These are phyloP conservation scores for Polyommatus icarus DNA, from an alignment of 2,888 invertebrate genomes.

Conservation along the genomic window DNA sequence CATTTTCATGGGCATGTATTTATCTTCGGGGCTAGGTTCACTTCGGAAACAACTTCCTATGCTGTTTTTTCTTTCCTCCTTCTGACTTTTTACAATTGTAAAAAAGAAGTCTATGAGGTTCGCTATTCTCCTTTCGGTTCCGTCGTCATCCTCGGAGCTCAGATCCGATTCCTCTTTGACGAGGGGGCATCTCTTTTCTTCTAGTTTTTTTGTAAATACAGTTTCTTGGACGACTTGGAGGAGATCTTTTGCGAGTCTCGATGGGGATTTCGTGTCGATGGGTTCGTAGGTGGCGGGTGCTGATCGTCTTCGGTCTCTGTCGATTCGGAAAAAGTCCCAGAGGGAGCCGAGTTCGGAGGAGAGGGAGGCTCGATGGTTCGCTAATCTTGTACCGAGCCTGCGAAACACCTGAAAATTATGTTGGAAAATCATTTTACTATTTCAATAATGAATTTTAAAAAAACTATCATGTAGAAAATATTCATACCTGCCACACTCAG, in stretches of 20 bases:
- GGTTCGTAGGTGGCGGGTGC: slow-evolving; percentile 61
- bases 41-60: slow-evolving; percentile 70
- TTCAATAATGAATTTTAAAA: neutral
- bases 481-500: slow-evolving; percentile 81
- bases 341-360: slow-evolving; percentile 71
- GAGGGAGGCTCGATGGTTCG: slow-evolving; percentile 70
- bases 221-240: slow-evolving; percentile 75
- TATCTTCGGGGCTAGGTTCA: slow-evolving; percentile 64
- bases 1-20: slow-evolving; percentile 57
- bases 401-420: slow-evolving; percentile 63
- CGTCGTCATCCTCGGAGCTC: slow-evolving; percentile 67
- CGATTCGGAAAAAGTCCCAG: slow-evolving; percentile 70
- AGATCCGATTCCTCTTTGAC: slow-evolving; percentile 73
- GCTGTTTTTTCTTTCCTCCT: slow-evolving; percentile 68
- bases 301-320: slow-evolving; percentile 62
- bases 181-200: slow-evolving; percentile 66
- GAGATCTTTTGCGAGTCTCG: slow-evolving; percentile 66
- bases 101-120: slow-evolving; percentile 76
- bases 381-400: slow-evolving; percentile 66
- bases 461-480: neutral
- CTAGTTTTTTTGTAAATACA: slow-evolving; percentile 60
- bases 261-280: slow-evolving; percentile 63
- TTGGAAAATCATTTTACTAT: neutral
- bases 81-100: slow-evolving; percentile 74
- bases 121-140: slow-evolving; percentile 67